Percentiles rank a stretch among this genome's conserved stretches.
phyloP scores from a whole-genome alignment of 2,888 invertebrate species.

The Lomographa bimaculata region DNA sequence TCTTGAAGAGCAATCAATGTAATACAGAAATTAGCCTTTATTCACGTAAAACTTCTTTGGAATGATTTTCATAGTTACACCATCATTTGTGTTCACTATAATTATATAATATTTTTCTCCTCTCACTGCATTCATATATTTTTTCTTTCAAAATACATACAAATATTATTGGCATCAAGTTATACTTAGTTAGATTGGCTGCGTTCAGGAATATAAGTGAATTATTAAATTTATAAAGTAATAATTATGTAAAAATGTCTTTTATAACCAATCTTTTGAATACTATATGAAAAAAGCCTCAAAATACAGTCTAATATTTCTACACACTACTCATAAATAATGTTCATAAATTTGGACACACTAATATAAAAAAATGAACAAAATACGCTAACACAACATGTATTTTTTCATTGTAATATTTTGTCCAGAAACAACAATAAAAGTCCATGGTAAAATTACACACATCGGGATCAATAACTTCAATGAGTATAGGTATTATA shows the following conservation, averaged over 20 bases:
- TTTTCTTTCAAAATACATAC: slow-evolving; percentile 24
- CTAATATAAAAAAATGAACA: no score
- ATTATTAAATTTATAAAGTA: slow-evolving; percentile 31
- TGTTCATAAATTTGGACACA: slow-evolving; percentile 25
- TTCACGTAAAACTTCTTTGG: slow-evolving; percentile 64
- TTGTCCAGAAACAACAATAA: no score
- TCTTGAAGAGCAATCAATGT: slow-evolving; percentile 22
- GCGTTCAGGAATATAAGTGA: slow-evolving; percentile 47
- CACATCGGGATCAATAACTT: no score
- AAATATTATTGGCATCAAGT: slow-evolving; percentile 54
- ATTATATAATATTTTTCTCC: slow-evolving; percentile 31
- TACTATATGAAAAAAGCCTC: slow-evolving; percentile 64
- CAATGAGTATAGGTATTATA: no score
- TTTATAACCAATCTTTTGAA: slow-evolving; percentile 42
- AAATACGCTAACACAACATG: no score
- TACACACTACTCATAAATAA: slow-evolving; percentile 45
- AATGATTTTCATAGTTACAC: slow-evolving; percentile 57
- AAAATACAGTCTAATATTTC: slow-evolving; percentile 61
- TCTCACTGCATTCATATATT: slow-evolving; percentile 36
- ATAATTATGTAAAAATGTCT: slow-evolving; percentile 53
- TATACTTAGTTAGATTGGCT: slow-evolving; percentile 46
- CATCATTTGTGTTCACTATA: slow-evolving; percentile 35
- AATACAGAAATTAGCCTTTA: slow-evolving; percentile 50
- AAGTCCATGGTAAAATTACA: no score
- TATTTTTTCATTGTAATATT: no score